Conservation (phyloP, 2,888 invertebrate species). For the Cloeon dipterum region DNA sequence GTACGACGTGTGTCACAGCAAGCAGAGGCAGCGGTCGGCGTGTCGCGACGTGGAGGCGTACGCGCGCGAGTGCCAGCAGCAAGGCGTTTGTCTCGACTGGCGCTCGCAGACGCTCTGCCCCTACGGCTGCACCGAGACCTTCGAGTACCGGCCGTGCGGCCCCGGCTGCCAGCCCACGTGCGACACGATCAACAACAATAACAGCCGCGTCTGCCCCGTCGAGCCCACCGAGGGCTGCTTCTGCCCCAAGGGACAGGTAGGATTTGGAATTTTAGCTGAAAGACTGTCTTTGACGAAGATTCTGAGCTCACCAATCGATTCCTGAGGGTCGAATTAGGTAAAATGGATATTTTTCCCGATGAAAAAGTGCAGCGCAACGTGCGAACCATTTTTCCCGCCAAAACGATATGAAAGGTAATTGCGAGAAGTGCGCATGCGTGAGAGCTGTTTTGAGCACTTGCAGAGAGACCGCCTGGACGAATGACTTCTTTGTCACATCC, state of each 20-base stretch:
- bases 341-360: too few species aligned
- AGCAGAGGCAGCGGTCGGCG: conserved; percentile 19
- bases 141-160: conserved; percentile 28
- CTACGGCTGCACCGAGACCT: conserved; percentile 28
- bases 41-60: conserved; percentile 47
- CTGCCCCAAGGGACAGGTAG: conserved; percentile 50
- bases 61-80: conserved; percentile 41
- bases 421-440: too few species aligned
- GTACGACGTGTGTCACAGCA: conserved; percentile 32
- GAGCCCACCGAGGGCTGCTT: conserved; percentile 53
- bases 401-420: too few species aligned
- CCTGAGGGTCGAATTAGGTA: too few species aligned
- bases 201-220: conserved; percentile 12
- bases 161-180: conserved; percentile 40
- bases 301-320: too few species aligned
- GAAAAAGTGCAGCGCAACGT: too few species aligned
- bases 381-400: too few species aligned
- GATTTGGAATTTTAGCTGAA: too few species aligned
- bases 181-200: conserved; percentile 28
- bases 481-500: too few species aligned
- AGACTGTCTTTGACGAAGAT: too few species aligned
- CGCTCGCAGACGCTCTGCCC: conserved; percentile 37
- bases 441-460: too few species aligned
- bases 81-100: conserved; percentile 56
- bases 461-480: too few species aligned